phyloP scores from a whole-genome alignment of 2,888 invertebrate species.

The Meliscaeva auricollis region DNA sequence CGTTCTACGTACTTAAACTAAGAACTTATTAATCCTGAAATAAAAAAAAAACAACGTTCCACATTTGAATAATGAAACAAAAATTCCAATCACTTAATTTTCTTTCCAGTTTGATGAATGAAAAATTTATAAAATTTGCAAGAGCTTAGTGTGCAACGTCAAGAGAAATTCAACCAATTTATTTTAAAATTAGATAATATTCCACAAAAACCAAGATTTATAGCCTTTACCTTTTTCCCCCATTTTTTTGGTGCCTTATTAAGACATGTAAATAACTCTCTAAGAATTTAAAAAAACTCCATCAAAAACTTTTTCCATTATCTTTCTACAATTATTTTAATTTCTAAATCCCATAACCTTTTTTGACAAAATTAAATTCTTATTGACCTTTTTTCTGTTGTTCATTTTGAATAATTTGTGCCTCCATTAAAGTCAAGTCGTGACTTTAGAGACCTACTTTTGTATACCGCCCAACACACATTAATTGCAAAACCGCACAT shows the following conservation, averaged over 20 bases:
- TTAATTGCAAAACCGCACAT: conserved; percentile 46
- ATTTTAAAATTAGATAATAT: too few species aligned
- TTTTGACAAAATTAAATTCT: not conserved
- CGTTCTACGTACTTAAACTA: too few species aligned
- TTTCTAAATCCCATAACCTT: conserved; percentile 7
- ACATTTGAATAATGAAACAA: too few species aligned
- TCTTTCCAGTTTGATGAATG: too few species aligned
- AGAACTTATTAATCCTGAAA: too few species aligned
- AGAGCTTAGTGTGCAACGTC: too few species aligned
- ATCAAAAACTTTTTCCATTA: conserved; percentile 15
- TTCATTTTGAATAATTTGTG: conserved; percentile 9
- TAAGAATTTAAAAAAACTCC: not conserved
- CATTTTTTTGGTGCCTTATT: not conserved
- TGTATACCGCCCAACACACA: conserved; percentile 18
- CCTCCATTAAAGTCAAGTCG: conserved; percentile 18
- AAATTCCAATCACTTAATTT: too few species aligned
- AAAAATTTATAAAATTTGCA: too few species aligned
- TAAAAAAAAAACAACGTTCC: too few species aligned
- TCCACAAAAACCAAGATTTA: too few species aligned
- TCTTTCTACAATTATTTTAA: not conserved
- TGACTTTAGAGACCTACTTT: not conserved
- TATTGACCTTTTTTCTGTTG: conserved; percentile 1
- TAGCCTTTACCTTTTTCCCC: too few species aligned
- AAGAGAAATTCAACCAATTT: too few species aligned
- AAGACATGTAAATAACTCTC: not conserved